Percentiles rank a stretch among this genome's conserved stretches.
Evolutionary conservation across 2,888 invertebrate genomes (phyloP).

Genomic region (Dinocampus coccinellae): DNA sequence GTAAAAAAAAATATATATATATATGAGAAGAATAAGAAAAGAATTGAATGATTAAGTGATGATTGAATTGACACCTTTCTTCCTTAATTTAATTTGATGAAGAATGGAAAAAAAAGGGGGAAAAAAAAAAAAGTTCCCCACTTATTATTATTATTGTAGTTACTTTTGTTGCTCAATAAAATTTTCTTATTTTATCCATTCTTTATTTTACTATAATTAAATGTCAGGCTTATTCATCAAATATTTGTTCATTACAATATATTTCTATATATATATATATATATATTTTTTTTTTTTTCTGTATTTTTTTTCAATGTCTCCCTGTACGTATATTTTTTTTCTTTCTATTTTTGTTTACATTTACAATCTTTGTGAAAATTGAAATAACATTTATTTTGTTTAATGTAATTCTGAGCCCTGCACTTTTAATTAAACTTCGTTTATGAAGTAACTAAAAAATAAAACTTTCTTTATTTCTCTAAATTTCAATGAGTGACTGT

Average conservation of each 20-base stretch:
- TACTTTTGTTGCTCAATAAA: background rate
- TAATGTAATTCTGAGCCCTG: constrained; percentile 1
- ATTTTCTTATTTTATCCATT: background rate
- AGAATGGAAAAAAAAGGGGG: too few relatives aligned
- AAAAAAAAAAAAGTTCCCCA: background rate
- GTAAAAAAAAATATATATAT: background rate
- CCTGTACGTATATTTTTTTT: background rate
- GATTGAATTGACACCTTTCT: background rate
- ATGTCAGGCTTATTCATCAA: background rate
- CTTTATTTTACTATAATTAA: background rate
- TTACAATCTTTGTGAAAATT: background rate
- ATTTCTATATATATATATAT: too few relatives aligned
- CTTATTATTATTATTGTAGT: background rate
- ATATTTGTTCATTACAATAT: constrained; percentile 4
- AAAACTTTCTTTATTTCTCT: background rate
- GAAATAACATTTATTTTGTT: background rate
- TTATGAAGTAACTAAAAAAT: background rate
- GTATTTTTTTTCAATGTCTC: background rate
- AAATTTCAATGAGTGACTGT: background rate
- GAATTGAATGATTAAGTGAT: background rate
- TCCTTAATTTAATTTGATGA: background rate
- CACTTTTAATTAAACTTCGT: background rate
- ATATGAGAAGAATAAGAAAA: background rate
- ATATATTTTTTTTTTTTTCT: background rate
- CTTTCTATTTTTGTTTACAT: background rate